Evolutionary conservation across 2,797 vertebrate species (phyloP).

Genomic region (Coreius guichenoti): DNA sequence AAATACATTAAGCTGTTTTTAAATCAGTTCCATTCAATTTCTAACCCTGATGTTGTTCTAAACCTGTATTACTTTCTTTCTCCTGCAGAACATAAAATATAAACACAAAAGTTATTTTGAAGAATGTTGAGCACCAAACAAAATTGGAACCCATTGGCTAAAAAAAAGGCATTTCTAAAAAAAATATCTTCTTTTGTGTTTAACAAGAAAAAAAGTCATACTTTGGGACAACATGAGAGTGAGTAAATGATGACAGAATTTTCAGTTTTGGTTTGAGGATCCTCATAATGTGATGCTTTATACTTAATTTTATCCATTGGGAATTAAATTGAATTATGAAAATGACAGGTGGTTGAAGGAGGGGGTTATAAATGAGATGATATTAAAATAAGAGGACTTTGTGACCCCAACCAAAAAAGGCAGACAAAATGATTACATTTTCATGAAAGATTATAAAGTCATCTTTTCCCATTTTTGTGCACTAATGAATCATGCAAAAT

Average conservation of each 20-base stretch:
- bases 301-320: not conserved
- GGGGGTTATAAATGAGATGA: not conserved
- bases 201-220: not conserved
- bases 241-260: not conserved
- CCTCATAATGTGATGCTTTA: not conserved
- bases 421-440: not conserved
- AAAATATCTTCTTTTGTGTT: not conserved
- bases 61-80: not conserved
- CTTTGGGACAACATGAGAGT: not conserved
- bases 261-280: not conserved
- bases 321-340: not conserved
- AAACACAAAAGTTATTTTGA: not conserved
- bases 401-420: not conserved
- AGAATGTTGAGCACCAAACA: not conserved
- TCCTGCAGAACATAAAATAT: not conserved
- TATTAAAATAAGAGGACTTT: not conserved
- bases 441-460: not conserved
- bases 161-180: not conserved
- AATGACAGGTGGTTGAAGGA: not conserved
- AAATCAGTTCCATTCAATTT: not conserved
- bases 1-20: not conserved
- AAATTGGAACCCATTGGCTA: not conserved
- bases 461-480: not conserved
- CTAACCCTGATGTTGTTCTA: not conserved
- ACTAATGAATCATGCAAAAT: slow-evolving; percentile 17